Evolutionary conservation across 2,113 vertebrate species (phyloP).

Genomic region (Coptodon rendalli): DNA sequence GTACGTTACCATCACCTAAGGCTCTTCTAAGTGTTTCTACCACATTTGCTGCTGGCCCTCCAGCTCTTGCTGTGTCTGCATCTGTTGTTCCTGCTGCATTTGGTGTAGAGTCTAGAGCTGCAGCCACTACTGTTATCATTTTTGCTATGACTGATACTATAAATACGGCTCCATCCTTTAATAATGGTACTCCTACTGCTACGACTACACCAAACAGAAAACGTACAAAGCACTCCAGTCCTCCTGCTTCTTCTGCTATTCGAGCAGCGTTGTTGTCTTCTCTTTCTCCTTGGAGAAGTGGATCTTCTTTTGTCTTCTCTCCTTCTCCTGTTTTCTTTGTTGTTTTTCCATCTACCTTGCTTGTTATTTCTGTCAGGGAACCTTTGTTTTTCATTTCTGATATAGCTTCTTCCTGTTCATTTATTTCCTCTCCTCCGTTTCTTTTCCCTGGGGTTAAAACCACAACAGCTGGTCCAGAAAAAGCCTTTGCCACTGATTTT

Average conservation of each 20-base stretch:
- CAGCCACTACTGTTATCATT: no score
- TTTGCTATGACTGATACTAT: not conserved
- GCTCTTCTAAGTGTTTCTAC: not conserved
- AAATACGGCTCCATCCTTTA: not conserved
- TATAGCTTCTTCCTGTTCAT: no score
- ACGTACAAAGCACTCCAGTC: not conserved
- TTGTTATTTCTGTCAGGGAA: no score
- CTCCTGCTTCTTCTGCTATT: not conserved
- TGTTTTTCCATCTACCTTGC: no score
- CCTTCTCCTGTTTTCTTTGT: no score
- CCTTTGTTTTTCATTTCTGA: no score
- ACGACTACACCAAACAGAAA: not conserved
- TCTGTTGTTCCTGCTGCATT: no score
- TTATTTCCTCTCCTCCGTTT: no score
- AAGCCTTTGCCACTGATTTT: accelerated
- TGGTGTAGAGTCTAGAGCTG: no score
- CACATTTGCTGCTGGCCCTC: not conserved
- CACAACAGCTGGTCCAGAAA: not conserved
- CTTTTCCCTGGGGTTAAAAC: not conserved
- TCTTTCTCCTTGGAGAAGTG: no score
- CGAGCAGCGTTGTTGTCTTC: accelerated
- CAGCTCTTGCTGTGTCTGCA: not conserved
- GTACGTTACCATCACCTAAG: no score
- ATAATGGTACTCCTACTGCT: not conserved
- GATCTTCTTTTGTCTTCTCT: no score